Percentiles rank a stretch among this genome's conserved stretches.
Evolutionary conservation across 1,140 invertebrate species (phyloP).

Genomic region (Mactra quadrangularis): DNA sequence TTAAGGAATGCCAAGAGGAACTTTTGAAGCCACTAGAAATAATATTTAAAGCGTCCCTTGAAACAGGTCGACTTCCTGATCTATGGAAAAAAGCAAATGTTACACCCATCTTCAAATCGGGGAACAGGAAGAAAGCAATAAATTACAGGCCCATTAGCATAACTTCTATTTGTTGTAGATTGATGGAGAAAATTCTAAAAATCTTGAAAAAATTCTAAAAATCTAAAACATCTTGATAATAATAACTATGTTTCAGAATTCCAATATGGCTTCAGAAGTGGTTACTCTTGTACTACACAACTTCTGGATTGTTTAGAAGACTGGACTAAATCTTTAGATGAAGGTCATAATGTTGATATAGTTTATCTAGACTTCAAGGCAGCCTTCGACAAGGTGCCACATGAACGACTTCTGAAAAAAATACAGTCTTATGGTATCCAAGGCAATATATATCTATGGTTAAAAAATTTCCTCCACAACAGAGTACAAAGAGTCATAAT

Average conservation of each 20-base stretch:
- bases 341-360: background rate
- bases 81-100: background rate
- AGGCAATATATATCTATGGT: slow-evolving; percentile 6
- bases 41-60: background rate
- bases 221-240: too few species aligned
- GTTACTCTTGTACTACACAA: too few species aligned
- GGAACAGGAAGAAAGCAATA: background rate
- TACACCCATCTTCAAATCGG: background rate
- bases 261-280: too few species aligned
- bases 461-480: slow-evolving; percentile 17
- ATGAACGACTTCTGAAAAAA: slow-evolving; percentile 42
- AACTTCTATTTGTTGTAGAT: too few species aligned
- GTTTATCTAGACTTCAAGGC: too few species aligned
- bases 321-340: background rate
- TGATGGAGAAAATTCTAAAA: too few species aligned
- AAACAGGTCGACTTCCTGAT: background rate
- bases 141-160: too few species aligned
- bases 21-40: too few species aligned
- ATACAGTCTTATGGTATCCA: slow-evolving; percentile 21
- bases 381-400: too few species aligned
- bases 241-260: too few species aligned
- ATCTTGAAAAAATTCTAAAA: too few species aligned
- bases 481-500: slow-evolving; percentile 18
- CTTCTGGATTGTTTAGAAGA: slow-evolving; percentile 6
- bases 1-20: too few species aligned